phyloP scores from a whole-genome alignment of 1,140 invertebrate genomes.

The Drosophila miranda region DNA sequence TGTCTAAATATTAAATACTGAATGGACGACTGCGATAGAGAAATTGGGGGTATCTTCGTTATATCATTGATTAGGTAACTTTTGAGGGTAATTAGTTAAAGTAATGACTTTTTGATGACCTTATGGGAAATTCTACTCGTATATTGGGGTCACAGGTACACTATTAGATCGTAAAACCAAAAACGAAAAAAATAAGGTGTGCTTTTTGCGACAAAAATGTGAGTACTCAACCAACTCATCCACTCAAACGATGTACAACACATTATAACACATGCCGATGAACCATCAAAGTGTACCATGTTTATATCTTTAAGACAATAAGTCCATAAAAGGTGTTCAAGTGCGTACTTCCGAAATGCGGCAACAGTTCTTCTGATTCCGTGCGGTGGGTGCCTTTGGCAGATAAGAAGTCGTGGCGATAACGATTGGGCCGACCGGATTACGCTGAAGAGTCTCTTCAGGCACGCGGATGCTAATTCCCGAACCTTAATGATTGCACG shows the following conservation, averaged over 20 bases:
- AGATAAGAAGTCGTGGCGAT: constrained; percentile 40
- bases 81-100: background rate
- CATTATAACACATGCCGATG: constrained; percentile 3
- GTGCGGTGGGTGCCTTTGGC: constrained; percentile 29
- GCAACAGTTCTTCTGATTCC: constrained; percentile 14
- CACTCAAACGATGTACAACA: background rate
- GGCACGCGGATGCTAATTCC: constrained; percentile 29
- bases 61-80: background rate
- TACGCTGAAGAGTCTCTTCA: background rate
- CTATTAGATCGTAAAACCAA: background rate
- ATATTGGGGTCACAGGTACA: no score
- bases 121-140: background rate
- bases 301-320: no score
- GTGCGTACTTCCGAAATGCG: constrained; percentile 25
- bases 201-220: background rate
- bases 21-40: background rate
- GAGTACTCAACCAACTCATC: constrained; percentile 5
- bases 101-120: background rate
- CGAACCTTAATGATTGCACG: constrained; percentile 14
- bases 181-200: background rate
- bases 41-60: constrained; percentile 10
- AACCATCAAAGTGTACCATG: background rate
- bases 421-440: constrained; percentile 1
- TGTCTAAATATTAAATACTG: constrained; percentile 1
- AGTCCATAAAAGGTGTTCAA: constrained; percentile 1